Base-by-base conservation (phyloP, 2,888 invertebrate genomes). In the Cylloceria caligata region DNA sequence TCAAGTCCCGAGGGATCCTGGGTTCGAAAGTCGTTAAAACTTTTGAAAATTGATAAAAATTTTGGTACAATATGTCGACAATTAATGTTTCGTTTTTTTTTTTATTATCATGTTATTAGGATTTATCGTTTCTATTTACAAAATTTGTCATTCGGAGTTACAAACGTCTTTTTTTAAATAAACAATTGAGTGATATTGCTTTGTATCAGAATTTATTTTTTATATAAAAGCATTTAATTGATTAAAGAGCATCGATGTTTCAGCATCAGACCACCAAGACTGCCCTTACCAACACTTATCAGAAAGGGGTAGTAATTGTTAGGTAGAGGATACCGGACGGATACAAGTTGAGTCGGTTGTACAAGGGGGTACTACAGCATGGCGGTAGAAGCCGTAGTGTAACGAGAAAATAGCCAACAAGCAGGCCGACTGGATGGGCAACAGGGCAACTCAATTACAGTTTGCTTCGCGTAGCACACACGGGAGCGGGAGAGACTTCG, bases 371-470 rank as follows among this genome's bases (percentile, higher is more conserved):
- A 6, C 11, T 9, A 60, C 13, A 34, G 21, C 27, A 11, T 27
- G 34, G 49, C 39, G 65, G 73, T 47, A 42, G 36, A 39, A 62
- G 73, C 2, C 69, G 72, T 49, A 34, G 21, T 47, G 71, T 60
- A 65, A 65, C 74, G 73, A 57, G 69, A 74, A 81, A 77, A 68
- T 80, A 52, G 67, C 72, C 65, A 67, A 60, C 69, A 45, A 71
- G 79, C 45, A 42, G 45, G 80, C 27, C 34, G 68, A 65, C 64
- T 60, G 81, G 65, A 65, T 73, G 80, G 81, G 81, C 84, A 85
- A 67, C 71, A 75, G 62, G 69, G 83, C 84, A 85, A 85, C 85
- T 84, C 81, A 84, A 85, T 85, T 85, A 84, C 80, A 81, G 73
- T 81, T 81, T 78, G 64, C 73, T 64, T 74, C 45, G 67, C 71